Conservation (phyloP, 1,140 invertebrate species). For the Pogonognathellus flavescens region DNA sequence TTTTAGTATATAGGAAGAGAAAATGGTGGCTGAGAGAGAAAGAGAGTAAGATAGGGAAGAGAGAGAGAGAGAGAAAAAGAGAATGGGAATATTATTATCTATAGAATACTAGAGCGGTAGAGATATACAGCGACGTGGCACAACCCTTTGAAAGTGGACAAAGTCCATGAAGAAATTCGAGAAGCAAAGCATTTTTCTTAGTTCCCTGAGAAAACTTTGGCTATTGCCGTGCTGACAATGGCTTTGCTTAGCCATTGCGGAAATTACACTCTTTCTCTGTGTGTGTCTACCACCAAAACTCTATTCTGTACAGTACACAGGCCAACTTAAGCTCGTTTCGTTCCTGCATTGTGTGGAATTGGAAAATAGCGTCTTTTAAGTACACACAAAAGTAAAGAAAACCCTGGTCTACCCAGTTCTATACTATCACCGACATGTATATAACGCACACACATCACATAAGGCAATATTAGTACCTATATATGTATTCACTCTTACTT, state of each 20-base stretch:
- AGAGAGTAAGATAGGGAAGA: neutral
- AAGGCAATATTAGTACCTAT: too few relatives aligned
- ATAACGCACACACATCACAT: too few relatives aligned
- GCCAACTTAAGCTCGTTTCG: neutral
- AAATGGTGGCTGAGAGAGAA: neutral
- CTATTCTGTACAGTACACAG: neutral
- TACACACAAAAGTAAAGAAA: neutral
- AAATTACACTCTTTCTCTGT: constrained; percentile 48
- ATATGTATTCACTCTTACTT: too few relatives aligned
- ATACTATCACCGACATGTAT: neutral
- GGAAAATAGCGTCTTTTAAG: neutral
- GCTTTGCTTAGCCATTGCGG: constrained; percentile 40
- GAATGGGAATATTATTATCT: neutral
- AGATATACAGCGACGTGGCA: neutral
- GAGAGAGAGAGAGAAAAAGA: neutral
- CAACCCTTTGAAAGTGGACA: constrained; percentile 37
- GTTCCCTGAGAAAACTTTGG: constrained; percentile 48
- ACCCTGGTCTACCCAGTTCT: neutral
- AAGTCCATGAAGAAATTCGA: constrained; percentile 40
- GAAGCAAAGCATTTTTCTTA: constrained; percentile 46
- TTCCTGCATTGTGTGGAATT: neutral
- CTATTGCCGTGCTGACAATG: constrained; percentile 52
- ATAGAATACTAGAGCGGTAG: neutral
- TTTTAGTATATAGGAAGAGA: constrained; percentile 9
- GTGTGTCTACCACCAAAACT: neutral